phyloP scores from a whole-genome alignment of 2,113 vertebrate genomes.

The Melanostigma gelatinosum region DNA sequence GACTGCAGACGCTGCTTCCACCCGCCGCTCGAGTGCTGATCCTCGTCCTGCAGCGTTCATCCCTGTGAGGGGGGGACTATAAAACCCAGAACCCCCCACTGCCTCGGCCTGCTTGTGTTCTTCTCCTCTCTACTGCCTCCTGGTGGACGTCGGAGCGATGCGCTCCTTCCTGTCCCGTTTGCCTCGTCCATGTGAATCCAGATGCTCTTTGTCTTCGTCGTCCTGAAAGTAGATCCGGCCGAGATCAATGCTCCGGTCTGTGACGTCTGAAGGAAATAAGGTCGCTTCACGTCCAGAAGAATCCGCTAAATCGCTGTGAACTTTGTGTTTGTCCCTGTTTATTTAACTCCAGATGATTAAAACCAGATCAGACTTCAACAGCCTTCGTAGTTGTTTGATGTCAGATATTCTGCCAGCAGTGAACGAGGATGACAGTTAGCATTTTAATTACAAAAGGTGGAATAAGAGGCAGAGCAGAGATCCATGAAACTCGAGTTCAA shows the following conservation, averaged over 20 bases:
- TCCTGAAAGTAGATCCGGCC: not conserved
- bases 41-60: not conserved
- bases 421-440: not conserved
- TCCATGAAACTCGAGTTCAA: not conserved
- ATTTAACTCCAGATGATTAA: not conserved
- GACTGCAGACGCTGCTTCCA: conserved; percentile 92
- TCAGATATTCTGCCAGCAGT: not conserved
- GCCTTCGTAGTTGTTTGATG: not conserved
- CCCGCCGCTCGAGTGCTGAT: conserved; percentile 88
- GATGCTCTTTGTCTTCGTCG: conserved; percentile 10
- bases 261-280: not conserved
- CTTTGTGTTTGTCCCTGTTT: not conserved
- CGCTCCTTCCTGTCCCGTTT: conserved; percentile 13
- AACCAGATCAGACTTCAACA: not conserved
- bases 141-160: conserved; percentile 5
- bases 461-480: not conserved
- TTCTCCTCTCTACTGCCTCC: conserved; percentile 46
- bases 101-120: conserved; percentile 35
- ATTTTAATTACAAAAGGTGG: not conserved
- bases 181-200: conserved; percentile 37
- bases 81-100: not conserved
- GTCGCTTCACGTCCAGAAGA: not conserved
- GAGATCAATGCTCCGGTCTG: conserved; percentile 5
- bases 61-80: not conserved
- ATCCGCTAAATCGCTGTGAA: conserved; percentile 8